phyloP scores from a whole-genome alignment of 2,797 vertebrate genomes.

The Knipowitschia caucasica region DNA sequence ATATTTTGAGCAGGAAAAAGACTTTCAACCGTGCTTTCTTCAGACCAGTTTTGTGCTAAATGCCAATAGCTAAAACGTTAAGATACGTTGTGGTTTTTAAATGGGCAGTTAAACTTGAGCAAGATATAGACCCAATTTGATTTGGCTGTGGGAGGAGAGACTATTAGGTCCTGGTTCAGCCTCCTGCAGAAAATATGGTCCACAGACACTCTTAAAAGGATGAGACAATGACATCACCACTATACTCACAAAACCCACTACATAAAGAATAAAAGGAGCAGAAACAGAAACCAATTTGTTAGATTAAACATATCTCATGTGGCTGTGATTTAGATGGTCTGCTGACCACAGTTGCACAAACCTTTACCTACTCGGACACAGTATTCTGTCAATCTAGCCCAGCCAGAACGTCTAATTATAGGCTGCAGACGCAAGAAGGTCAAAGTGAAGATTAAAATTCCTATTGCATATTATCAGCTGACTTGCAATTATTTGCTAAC shows the following conservation, averaged over 20 bases:
- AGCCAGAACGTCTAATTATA: slow-evolving; percentile 83
- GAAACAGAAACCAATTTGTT: slow-evolving; percentile 79
- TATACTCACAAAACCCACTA: slow-evolving; percentile 64
- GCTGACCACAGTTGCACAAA: slow-evolving; percentile 64
- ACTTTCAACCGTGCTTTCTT: slow-evolving; percentile 11
- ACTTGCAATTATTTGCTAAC: slow-evolving; percentile 72
- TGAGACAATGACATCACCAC: slow-evolving; percentile 74
- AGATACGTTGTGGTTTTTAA: slow-evolving; percentile 36
- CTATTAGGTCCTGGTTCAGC: slow-evolving; percentile 59
- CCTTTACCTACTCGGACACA: slow-evolving; percentile 75
- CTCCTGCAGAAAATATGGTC: slow-evolving; percentile 64
- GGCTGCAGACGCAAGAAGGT: slow-evolving; percentile 79
- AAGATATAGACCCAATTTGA: slow-evolving; percentile 68
- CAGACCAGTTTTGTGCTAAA: slow-evolving; percentile 17
- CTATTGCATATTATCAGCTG: slow-evolving; percentile 68
- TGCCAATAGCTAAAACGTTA: slow-evolving; percentile 3
- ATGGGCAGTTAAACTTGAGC: slow-evolving; percentile 53
- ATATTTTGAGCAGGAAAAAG: slow-evolving; percentile 32
- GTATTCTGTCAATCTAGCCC: slow-evolving; percentile 76
- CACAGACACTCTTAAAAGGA: slow-evolving; percentile 71
- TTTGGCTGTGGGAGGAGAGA: slow-evolving; percentile 61
- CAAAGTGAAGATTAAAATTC: slow-evolving; percentile 80
- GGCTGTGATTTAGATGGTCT: slow-evolving; percentile 77
- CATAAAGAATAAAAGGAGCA: slow-evolving; percentile 60
- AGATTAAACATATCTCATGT: slow-evolving; percentile 77